Evolutionary conservation across 2,888 invertebrate genomes (phyloP), one percentile per base, ranked within the genome.

Genomic region (Xanthostigma xanthostigma): DNA sequence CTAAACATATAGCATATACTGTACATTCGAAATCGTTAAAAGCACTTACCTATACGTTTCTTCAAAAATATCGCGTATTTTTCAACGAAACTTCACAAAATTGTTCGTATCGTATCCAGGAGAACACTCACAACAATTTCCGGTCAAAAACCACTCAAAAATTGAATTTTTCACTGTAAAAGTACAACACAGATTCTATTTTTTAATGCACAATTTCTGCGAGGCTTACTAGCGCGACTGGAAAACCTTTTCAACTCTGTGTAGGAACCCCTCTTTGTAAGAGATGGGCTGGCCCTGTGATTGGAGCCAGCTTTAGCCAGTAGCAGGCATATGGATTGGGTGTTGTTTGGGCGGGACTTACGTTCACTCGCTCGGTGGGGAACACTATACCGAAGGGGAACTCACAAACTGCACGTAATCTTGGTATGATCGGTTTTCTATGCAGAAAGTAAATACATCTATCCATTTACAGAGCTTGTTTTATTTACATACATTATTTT

Each of bases 181-280:
- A 27, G 3, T 27, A 27, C 46, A 45, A 44, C 43, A 45, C 45
- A 50, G 41, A 49, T 52, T 49, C 46, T 50, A 47, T 45, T 52
- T 56, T 55, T 56, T 46, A 44, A 52, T 55, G 53, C 53, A 53
- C 53, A 53, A 56, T 53, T 56, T 56, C 55, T 52, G 53, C 54
- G 54, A 56, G 55, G 54, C 40, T 56, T 53, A 54, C 53, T 46
- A 56, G 53, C 55, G 53, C 57, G 56, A 57, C 57, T 57, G 56
- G 54, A 55, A 56, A 55, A 53, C 54, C 53, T 53, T 27, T 27
- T 27, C 27, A 49, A 48, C 54, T 54, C 56, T 50, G 52, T 51
- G 53, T 52, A 54, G 53, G 53, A 53, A 53, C 53, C 56, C 55
- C 55, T 52, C 52, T 49, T 50, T 50, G 45, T 40, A 50, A 49